phyloP scores from a whole-genome alignment of 2,797 vertebrate genomes.

The Tangara arthus region DNA sequence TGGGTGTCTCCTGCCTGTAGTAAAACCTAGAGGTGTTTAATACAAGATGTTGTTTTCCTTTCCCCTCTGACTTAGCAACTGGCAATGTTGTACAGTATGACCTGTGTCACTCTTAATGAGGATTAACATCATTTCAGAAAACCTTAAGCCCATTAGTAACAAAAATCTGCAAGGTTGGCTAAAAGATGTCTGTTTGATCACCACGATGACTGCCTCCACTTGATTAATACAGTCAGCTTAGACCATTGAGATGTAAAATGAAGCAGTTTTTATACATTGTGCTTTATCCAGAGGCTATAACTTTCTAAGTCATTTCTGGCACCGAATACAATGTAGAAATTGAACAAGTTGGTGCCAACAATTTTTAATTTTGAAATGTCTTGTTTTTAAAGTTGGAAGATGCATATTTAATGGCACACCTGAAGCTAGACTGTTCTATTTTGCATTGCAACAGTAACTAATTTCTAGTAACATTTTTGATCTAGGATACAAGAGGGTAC shows the following conservation, averaged over 20 bases:
- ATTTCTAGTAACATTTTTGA: constrained; percentile 43
- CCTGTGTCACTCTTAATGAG: neutral
- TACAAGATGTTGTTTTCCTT: neutral
- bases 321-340: constrained; percentile 20
- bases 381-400: constrained; percentile 37
- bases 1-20: neutral
- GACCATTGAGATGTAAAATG: constrained; percentile 46
- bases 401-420: constrained; percentile 46
- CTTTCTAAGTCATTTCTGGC: constrained; percentile 49
- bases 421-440: constrained; percentile 33
- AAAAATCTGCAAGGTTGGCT: neutral
- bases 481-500: neutral
- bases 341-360: constrained; percentile 37
- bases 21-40: neutral
- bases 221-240: constrained; percentile 47
- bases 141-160: neutral
- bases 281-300: constrained; percentile 41
- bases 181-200: neutral
- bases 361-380: constrained; percentile 54
- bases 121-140: neutral
- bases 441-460: constrained; percentile 35
- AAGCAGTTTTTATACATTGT: constrained; percentile 53
- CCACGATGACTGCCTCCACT: neutral
- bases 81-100: neutral
- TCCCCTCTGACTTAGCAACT: neutral